Evolutionary conservation across 2,797 vertebrate genomes (phyloP), one percentile per base, ranked within the genome.

Genomic region (Oreortyx pictus): DNA sequence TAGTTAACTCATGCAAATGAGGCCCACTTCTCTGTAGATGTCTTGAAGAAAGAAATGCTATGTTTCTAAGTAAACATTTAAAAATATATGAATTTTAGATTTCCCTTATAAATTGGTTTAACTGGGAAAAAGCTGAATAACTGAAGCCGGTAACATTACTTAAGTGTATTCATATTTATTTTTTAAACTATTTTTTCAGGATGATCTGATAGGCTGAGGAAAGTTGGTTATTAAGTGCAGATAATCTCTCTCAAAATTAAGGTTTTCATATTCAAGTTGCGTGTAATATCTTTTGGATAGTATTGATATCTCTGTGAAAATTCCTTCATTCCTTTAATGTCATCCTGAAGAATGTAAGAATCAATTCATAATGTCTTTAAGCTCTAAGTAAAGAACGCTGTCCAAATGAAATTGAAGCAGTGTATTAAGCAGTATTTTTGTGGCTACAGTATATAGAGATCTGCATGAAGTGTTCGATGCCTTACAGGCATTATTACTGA

Each of bases 281-380:
- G 50, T 1, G 70, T 78, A 88, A 41, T 25, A 11, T 83, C 27
- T 76, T 94, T 74, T 88, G 54, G 31, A 41, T 47, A 62, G 23
- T 66, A 86, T 37, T 91, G 66, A 44, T 81, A 60, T 78, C 43
- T 75, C 68, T 79, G 67, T 73, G 85, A 78, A 72, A 33, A 50
- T 19, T 27, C n/a, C n/a, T 35, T 35, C 31, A 62, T 11, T 72
- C 78, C 29, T 79, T 75, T 81, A 79, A 88, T 41, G 81, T 65
- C 83, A 92, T 3, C 20, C 86, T 74, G 65, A 88, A 93, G 68
- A 65, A 91, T 90, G 46, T 81, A 82, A 74, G 65, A 88, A 74
- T 80, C 68, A 78, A 52, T 83, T 52, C 56, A 24, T 78, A 87
- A 23, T 78, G 80, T 31, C 65, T 62, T 72, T 62, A 81, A 89